Conservation (phyloP, 2,888 invertebrate species). For the Eurytoma adleriae region DNA sequence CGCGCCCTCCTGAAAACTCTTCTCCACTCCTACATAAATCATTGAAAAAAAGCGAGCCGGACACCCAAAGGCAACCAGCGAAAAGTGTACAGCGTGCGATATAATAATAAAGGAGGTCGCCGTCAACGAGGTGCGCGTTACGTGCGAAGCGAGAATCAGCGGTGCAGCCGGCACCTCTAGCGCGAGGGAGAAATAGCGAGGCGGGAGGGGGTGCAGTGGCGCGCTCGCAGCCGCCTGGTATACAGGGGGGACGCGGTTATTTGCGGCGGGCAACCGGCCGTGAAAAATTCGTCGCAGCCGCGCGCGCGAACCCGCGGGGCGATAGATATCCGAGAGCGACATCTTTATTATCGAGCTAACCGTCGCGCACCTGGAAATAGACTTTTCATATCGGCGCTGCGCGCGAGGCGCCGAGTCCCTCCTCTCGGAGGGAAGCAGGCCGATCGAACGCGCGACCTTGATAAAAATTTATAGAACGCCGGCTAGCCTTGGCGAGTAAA, state of each 20-base stretch:
- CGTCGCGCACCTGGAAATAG: conserved; percentile 52
- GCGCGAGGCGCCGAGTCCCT: conserved; percentile 1
- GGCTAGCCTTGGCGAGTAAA: conserved; percentile 47
- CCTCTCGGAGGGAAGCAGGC: conserved; percentile 32
- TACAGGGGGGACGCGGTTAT: conserved; percentile 31
- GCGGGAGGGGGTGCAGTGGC: background rate
- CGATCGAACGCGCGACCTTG: conserved; percentile 51
- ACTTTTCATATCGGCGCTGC: conserved; percentile 36
- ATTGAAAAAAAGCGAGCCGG: too few species aligned
- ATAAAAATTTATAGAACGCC: conserved; percentile 50
- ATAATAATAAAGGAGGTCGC: conserved; percentile 20
- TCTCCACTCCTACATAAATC: too few species aligned
- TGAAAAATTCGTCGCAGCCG: conserved; percentile 47
- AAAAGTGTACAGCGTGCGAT: background rate
- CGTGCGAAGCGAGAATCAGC: background rate
- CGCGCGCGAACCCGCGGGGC: background rate
- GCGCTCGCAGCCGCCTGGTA: background rate
- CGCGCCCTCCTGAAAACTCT: too few species aligned
- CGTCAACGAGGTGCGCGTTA: background rate
- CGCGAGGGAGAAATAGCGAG: background rate
- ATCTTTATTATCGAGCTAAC: conserved; percentile 54
- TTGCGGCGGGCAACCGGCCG: conserved; percentile 41
- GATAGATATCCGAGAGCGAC: conserved; percentile 43
- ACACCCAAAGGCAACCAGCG: too few species aligned
- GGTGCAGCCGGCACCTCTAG: background rate